Evolutionary conservation across 2,797 vertebrate genomes (phyloP), one percentile per base, ranked within the genome.

Genomic region (Notolabrus celidotus): DNA sequence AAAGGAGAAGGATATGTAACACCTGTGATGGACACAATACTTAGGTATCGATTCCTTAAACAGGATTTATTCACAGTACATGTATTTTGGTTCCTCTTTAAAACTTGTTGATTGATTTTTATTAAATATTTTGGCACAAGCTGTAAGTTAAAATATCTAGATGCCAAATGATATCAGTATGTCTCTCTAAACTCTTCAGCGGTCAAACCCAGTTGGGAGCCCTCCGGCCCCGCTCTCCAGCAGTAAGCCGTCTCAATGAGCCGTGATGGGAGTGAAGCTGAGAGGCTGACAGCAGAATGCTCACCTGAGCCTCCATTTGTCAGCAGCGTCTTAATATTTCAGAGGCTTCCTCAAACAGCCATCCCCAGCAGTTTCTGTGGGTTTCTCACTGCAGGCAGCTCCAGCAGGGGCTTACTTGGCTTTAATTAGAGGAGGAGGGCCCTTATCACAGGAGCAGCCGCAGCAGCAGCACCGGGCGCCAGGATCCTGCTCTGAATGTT

Each of bases 401-500:
- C 57, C 75, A 43, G 80, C 65, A 10, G 60, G 64, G 67, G 63
- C 77, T 86, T 70, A 64, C 82, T 80, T 23, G 79, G 71, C 84
- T 85, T 82, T 89, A 86, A 89, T 89, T 87, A 84, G 75, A 78
- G 82, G 7, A 66, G 66, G 84, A 69, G 66, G 84, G 80, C 64
- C 64, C 82, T 86, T 88, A 86, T 86, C 87, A 74, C 78, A 74
- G 65, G 68, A 76, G 76, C 84, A 81, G 69, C 59, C 23, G 15
- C 68, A 25, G 68, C 65, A 56, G 73, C 45, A 59, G 63, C 68
- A 41, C 64, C 20, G 36, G 76, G 52, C 46, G 89, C 86, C 91
- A 63, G 88, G 87, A 86, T 88, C 86, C 92, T 92, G 86, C 91
- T 94, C 93, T 95, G 94, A 95, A 95, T 95, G 92, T 96, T 96